Evolutionary conservation across 1,140 invertebrate species (phyloP), one percentile per base, ranked within the genome.

Genomic region (Scaptodrosophila lebanonensis): DNA sequence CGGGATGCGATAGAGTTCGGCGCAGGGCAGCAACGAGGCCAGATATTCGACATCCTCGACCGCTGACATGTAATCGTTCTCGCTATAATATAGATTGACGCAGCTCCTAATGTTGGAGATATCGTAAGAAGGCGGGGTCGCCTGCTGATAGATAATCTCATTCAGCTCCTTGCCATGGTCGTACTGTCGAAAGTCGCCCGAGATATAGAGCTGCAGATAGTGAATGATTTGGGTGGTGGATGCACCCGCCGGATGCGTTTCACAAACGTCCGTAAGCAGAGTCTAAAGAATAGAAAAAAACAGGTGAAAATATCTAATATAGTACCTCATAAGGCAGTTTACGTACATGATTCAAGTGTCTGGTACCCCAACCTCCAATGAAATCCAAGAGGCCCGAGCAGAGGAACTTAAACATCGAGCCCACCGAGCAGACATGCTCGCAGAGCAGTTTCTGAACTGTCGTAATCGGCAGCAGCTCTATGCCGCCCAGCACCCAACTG

Each of bases 71-170:
- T 89, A 89, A 64, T 94, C 93, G 32, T 90, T 89, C 1, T 89
- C 86, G 42, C 91, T 91, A 61, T 89, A 93, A 65, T 92, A 92
- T 17, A 94, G 66, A 3, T 90, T 89, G 1, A 92, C 88, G 7
- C 92, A 93, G 50, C 90, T 88, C 3, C 87, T 89, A 11, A 94
- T 89, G 40, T 90, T 90, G 12, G 83, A 59, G 3, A 91, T 64
- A 33, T 90, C 84, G 62, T 91, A 91, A 9, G 84, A 65, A 0
- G 90, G 90, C 17, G 91, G 90, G 15, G 64, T 85, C 2, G 79
- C 13, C 22, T 84, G 83, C n/a, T 84, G 85, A 58, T 91, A 91
- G 5, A 84, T 69, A 32, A 85, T 65, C 32, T 87, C 66, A 68
- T 91, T 91, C 16, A 45, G 57, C 7, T 63, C 61, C 43, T 16